Percentiles rank a stretch among this genome's conserved stretches.
Conservation (phyloP, 2,797 vertebrate genomes). For the Parauchenoglanis ngamensis region DNA sequence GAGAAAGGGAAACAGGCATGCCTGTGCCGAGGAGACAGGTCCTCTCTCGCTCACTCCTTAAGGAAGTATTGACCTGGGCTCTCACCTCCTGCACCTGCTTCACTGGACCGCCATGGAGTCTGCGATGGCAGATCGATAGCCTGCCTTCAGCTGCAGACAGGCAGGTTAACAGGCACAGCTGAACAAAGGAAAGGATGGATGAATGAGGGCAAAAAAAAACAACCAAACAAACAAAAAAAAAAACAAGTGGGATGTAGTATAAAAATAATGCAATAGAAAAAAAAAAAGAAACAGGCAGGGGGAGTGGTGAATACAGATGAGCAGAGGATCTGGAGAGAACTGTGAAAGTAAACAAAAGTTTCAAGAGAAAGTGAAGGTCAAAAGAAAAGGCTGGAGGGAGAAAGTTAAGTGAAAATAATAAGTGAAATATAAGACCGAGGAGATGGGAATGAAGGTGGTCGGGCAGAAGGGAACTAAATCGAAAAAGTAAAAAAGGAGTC, state of each 20-base stretch:
- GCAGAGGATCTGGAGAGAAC: slow-evolving; percentile 3
- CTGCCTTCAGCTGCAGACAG: slow-evolving; percentile 50
- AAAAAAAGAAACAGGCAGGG: background rate
- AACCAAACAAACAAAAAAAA: background rate
- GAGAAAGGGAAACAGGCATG: slow-evolving; percentile 22
- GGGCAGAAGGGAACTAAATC: background rate
- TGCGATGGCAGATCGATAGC: slow-evolving; percentile 51
- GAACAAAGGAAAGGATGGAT: slow-evolving; percentile 21
- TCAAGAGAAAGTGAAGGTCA: background rate
- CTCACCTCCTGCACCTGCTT: slow-evolving; percentile 46
- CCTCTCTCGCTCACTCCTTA: slow-evolving; percentile 39
- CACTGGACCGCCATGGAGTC: slow-evolving; percentile 34
- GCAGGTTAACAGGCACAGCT: slow-evolving; percentile 45
- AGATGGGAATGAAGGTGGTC: slow-evolving; percentile 1
- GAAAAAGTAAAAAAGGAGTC: slow-evolving; percentile 11
- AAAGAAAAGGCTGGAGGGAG: slow-evolving; percentile 24
- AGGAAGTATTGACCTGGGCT: slow-evolving; percentile 43
- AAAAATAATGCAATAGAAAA: slow-evolving; percentile 37
- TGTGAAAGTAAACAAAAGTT: slow-evolving; percentile 36
- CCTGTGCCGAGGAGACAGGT: slow-evolving; percentile 39
- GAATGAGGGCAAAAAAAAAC: background rate
- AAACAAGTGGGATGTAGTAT: slow-evolving; percentile 37
- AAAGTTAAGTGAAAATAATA: slow-evolving; percentile 33
- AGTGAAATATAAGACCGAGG: slow-evolving; percentile 17
- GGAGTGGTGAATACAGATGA: slow-evolving; percentile 29